These are phyloP conservation scores for Sebastes aleutianus DNA, from an alignment of 2,797 vertebrate genomes.

Conservation along the genomic window DNA sequence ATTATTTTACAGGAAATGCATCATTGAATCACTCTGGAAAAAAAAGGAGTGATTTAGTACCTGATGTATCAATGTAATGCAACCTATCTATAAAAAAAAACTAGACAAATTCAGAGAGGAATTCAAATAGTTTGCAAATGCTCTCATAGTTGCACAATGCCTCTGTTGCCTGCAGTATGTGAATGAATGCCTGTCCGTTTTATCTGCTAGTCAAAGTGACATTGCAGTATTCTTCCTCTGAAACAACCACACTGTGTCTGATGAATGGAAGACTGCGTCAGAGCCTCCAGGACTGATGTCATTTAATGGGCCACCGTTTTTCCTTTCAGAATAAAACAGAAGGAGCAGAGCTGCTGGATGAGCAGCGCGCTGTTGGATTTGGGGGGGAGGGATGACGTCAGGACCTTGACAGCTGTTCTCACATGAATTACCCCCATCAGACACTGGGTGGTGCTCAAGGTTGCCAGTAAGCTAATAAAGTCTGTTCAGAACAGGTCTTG, in stretches of 20 bases:
- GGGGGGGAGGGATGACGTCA: not conserved
- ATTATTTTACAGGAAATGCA: not conserved
- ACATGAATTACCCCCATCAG: not conserved
- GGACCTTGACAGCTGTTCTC: not conserved
- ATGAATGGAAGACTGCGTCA: not conserved
- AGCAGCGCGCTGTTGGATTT: not conserved
- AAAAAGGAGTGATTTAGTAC: not conserved
- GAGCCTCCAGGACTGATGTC: not conserved
- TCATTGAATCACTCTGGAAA: not conserved
- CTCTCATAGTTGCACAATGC: not conserved
- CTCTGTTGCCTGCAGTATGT: not conserved
- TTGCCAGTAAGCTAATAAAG: not conserved
- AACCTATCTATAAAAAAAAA: not conserved
- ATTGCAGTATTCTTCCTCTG: not conserved
- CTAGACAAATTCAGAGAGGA: not conserved
- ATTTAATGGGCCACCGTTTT: not conserved
- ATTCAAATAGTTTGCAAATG: not conserved
- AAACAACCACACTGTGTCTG: not conserved
- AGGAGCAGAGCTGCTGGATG: not conserved
- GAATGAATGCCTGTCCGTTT: not conserved
- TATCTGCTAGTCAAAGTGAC: not conserved
- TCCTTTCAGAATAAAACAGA: not conserved
- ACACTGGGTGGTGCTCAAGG: not conserved
- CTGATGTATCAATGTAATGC: not conserved
- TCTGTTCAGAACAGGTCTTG: too few species aligned